Evolutionary conservation across 2,888 invertebrate species (phyloP).

Genomic region (Melangyna quadrimaculata): DNA sequence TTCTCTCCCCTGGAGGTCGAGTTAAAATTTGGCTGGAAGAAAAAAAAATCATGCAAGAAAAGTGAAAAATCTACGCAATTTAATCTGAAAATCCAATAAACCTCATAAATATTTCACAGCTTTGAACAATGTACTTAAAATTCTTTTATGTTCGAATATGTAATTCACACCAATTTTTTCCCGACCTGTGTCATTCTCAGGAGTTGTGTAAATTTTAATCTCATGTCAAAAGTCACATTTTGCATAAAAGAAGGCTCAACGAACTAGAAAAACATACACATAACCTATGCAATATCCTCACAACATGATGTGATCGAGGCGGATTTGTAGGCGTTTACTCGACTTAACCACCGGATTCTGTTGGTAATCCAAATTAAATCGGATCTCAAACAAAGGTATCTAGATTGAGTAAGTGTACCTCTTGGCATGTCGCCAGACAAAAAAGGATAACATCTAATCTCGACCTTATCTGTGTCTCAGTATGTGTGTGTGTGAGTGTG

Average conservation of each 20-base stretch:
- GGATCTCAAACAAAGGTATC: slow-evolving; percentile 73
- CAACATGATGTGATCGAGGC: slow-evolving; percentile 38
- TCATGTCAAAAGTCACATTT: slow-evolving; percentile 60
- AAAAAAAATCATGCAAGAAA: background rate
- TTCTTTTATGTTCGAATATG: background rate
- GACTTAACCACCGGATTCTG: slow-evolving; percentile 79
- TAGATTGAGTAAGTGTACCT: slow-evolving; percentile 58
- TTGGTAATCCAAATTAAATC: slow-evolving; percentile 79
- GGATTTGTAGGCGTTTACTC: slow-evolving; percentile 79
- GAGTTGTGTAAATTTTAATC: slow-evolving; percentile 17
- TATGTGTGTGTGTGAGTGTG: background rate
- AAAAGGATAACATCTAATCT: slow-evolving; percentile 31
- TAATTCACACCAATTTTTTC: slow-evolving; percentile 48
- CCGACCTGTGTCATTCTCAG: slow-evolving; percentile 7
- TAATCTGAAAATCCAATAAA: slow-evolving; percentile 79
- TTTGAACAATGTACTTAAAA: slow-evolving; percentile 54
- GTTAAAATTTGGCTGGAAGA: background rate
- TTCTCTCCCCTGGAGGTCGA: slow-evolving; percentile 40
- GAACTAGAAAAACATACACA: background rate
- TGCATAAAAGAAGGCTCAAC: slow-evolving; percentile 16
- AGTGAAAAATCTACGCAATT: slow-evolving; percentile 44
- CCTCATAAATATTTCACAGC: slow-evolving; percentile 78
- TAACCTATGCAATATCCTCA: slow-evolving; percentile 40
- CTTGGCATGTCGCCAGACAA: slow-evolving; percentile 18
- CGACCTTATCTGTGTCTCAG: background rate